phyloP scores from a whole-genome alignment of 1,140 invertebrate genomes.

The Anadara kagoshimensis region DNA sequence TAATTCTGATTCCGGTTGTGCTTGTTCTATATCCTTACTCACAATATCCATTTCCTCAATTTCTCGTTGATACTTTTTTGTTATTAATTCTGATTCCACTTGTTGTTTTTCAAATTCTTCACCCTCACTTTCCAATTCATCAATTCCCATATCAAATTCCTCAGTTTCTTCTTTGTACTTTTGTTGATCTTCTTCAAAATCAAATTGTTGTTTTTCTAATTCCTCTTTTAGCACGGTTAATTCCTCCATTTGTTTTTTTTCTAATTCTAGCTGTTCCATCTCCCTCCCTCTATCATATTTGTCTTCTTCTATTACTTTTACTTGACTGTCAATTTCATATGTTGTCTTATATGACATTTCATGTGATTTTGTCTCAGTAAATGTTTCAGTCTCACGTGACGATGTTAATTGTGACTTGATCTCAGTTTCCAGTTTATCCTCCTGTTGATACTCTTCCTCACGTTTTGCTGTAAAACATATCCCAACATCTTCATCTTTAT shows the following conservation, averaged over 20 bases:
- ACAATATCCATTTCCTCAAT: too few relatives aligned
- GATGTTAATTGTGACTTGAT: not conserved
- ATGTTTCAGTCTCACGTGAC: not conserved
- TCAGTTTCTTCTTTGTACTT: not conserved
- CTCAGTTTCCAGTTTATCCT: conserved; percentile 40
- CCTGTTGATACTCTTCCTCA: conserved; percentile 13
- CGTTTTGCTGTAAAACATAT: not conserved
- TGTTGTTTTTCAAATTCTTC: conserved; percentile 2
- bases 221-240: not conserved
- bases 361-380: not conserved
- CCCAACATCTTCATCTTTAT: not conserved
- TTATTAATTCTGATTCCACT: not conserved
- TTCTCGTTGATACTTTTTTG: too few relatives aligned
- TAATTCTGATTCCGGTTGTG: conserved; percentile 5
- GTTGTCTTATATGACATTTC: not conserved
- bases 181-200: not conserved
- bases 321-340: conserved; percentile 4
- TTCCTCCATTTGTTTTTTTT: not conserved
- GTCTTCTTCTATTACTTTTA: conserved; percentile 11
- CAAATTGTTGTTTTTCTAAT: not conserved
- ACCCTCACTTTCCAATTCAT: not conserved
- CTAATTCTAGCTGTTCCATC: conserved; percentile 14
- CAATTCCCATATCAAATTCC: not conserved
- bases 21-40: not conserved
- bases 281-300: conserved; percentile 4